Evolutionary conservation across 2,113 vertebrate species (phyloP).

Genomic region (Heterotilapia buettikoferi): DNA sequence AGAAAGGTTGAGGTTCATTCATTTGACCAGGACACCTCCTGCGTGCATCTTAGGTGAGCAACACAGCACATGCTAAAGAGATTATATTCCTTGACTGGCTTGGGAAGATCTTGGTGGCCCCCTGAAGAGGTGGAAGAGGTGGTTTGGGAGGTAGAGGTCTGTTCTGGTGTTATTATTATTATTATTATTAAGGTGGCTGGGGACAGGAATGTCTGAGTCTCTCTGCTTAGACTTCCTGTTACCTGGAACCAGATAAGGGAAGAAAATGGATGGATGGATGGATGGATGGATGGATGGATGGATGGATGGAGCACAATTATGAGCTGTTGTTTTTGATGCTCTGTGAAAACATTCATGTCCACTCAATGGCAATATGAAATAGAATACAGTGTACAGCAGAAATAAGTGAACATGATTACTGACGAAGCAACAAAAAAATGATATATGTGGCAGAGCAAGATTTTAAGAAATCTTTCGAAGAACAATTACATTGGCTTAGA

Average conservation of each 20-base stretch:
- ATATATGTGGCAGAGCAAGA: background rate
- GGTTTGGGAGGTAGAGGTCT: background rate
- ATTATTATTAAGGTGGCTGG: background rate
- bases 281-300: no score
- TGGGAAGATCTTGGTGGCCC: background rate
- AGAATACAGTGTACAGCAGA: rapidly evolving
- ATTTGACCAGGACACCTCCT: background rate
- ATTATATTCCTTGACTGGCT: background rate
- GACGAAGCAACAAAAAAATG: background rate
- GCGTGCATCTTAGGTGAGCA: background rate
- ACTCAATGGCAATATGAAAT: background rate
- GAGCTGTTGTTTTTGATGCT: background rate
- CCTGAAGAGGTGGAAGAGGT: background rate
- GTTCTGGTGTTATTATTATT: background rate
- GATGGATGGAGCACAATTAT: background rate
- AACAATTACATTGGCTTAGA: background rate
- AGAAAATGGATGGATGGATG: background rate
- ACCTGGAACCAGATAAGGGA: background rate
- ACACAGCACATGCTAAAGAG: background rate
- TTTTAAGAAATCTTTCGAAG: background rate
- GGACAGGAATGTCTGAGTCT: background rate
- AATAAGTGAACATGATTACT: background rate
- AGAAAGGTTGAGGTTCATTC: rapidly evolving
- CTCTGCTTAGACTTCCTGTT: background rate
- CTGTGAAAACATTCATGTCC: background rate